A percentile compares a stretch with the other conserved stretches of the same genome.
Evolutionary conservation across 2,797 vertebrate species (phyloP).

Genomic region (Phoeniculus purpureus): DNA sequence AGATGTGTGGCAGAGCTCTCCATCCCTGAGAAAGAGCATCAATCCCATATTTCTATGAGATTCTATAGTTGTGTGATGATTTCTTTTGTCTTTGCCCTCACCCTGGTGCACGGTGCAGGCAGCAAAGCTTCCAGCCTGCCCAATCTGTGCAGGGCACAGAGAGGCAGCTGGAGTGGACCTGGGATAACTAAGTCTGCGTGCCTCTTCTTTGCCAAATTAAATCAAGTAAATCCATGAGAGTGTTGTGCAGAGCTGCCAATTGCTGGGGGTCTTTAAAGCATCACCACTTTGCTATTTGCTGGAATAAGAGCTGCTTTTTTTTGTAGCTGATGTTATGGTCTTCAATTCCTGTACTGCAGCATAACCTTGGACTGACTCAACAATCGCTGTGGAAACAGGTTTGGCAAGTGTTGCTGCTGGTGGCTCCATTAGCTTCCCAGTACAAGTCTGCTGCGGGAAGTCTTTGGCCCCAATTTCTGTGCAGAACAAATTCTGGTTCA

Average conservation of each 20-base stretch:
- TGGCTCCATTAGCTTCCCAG: not conserved
- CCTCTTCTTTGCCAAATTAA: not conserved
- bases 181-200: not conserved
- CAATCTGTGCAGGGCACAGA: not conserved
- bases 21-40: not conserved
- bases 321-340: not conserved
- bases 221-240: not conserved
- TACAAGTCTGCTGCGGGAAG: not conserved
- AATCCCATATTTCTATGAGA: not conserved
- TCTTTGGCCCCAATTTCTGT: not conserved
- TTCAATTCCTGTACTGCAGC: not conserved
- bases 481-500: not conserved
- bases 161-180: not conserved
- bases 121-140: not conserved
- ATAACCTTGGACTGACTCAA: not conserved
- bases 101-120: not conserved
- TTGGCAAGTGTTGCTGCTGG: not conserved
- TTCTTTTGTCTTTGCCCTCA: not conserved
- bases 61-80: too few relatives aligned
- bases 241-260: not conserved
- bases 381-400: not conserved
- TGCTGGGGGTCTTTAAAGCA: not conserved
- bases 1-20: rapidly evolving
- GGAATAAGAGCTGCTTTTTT: not conserved
- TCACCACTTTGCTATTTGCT: not conserved